These are phyloP conservation scores for Muraenolepis orangiensis DNA, from an alignment of 2,797 vertebrate genomes.

Conservation along the genomic window DNA sequence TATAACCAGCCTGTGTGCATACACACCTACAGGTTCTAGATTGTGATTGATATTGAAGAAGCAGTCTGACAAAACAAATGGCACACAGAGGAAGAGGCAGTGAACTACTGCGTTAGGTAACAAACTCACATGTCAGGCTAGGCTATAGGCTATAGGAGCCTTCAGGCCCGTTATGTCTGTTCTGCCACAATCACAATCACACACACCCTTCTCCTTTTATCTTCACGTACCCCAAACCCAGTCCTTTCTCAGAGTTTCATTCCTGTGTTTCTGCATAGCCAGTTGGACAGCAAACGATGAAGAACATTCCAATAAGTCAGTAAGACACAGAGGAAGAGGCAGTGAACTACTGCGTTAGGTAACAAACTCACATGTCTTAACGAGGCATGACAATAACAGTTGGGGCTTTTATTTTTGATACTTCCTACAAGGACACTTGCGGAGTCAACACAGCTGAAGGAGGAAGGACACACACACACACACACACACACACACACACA, in stretches of 20 bases:
- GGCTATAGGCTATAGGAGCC: no score
- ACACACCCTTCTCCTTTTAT: neutral
- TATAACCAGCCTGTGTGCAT: no score
- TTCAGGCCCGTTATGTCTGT: no score
- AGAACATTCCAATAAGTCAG: constrained; percentile 23
- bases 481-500: no score
- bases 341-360: neutral
- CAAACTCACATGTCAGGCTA: no score
- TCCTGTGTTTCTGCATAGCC: neutral
- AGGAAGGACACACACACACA: no score
- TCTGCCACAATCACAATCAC: no score
- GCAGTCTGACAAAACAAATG: neutral
- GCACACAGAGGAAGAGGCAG: neutral
- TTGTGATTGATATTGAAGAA: neutral
- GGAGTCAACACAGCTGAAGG: neutral
- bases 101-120: neutral
- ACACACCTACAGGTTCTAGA: no score
- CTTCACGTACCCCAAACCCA: neutral
- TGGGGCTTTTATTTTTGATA: constrained; percentile 3
- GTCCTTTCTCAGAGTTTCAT: neutral
- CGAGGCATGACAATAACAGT: neutral
- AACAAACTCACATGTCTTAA: neutral
- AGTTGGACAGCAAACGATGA: constrained; percentile 24
- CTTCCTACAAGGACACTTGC: neutral
- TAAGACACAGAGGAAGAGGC: neutral